Conservation (phyloP, 2,113 vertebrate species). For the Taurulus bubalis region DNA sequence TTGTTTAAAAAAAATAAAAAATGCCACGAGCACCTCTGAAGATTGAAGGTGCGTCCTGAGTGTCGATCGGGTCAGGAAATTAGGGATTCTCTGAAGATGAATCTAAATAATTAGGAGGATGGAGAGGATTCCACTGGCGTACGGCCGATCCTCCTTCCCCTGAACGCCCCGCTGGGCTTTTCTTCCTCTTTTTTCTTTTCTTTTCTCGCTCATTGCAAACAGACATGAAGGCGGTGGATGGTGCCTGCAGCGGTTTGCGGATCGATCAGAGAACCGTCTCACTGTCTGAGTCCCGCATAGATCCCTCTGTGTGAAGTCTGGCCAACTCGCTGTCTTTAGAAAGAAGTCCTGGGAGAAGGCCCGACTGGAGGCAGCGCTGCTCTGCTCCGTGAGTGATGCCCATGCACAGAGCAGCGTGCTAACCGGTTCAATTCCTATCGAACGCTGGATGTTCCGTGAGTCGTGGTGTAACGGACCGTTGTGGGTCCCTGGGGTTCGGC, state of each 20-base stretch:
- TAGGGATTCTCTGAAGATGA: slow-evolving; percentile 54
- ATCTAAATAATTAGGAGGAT: slow-evolving; percentile 65
- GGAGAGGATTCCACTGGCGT: slow-evolving; percentile 48
- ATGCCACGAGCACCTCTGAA: slow-evolving; percentile 19
- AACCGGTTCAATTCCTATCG: slow-evolving; percentile 1
- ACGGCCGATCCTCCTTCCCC: slow-evolving; percentile 44
- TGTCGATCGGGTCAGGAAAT: slow-evolving; percentile 40
- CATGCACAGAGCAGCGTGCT: neutral
- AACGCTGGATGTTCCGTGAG: neutral
- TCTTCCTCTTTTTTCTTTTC: slow-evolving; percentile 14
- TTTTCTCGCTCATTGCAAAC: slow-evolving; percentile 33
- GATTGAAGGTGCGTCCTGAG: slow-evolving; percentile 45
- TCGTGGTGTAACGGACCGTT: neutral
- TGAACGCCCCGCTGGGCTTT: slow-evolving; percentile 33
- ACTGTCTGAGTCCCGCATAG: slow-evolving; percentile 69
- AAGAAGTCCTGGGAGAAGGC: slow-evolving; percentile 37
- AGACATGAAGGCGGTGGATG: slow-evolving; percentile 70
- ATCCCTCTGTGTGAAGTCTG: slow-evolving; percentile 70
- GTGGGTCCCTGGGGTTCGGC: too few relatives aligned
- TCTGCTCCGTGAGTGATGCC: slow-evolving; percentile 35
- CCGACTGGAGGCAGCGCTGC: slow-evolving; percentile 31
- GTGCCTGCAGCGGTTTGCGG: slow-evolving; percentile 67
- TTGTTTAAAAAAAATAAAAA: slow-evolving; percentile 1
- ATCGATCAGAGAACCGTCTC: slow-evolving; percentile 74
- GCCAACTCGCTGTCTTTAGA: slow-evolving; percentile 45